Evolutionary conservation across 2,113 vertebrate genomes (phyloP), one percentile per base, ranked within the genome.

Genomic region (Otis tarda): DNA sequence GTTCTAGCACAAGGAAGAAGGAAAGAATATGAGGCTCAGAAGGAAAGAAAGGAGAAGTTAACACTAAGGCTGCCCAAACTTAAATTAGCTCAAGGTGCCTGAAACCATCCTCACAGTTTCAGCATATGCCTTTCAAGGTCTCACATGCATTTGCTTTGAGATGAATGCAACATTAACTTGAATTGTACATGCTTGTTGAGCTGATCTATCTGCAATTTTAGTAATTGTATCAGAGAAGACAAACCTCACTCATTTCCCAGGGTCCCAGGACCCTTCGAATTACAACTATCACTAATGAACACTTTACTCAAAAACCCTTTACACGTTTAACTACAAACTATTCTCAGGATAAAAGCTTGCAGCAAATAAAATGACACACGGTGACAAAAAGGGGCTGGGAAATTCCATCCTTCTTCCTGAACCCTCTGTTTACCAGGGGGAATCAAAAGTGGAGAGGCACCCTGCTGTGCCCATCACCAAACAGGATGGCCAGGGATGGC

Each of bases 1-100:
- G 22, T 59, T 90, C 75, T 83, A 89, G 22, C 24, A 87, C 59
- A 91, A 89, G 27, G 71, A 95, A 94, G 56, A 70, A 87, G 74
- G 52, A 87, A 94, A 28, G 10, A 91, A 55, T 67, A 43, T 55
- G 25, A 86, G 3, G 9, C 41, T 76, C 21, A 3, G 16, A 71
- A 82, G 31, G 33, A 85, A 10, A 60, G 43, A 63, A 64, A 79
- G 6, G 8, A 39, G 28, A 43, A 63, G 10, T 57, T 74, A 84
- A 89, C 25, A 19, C 37, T 61, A 61, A 37, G 19, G 13, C 17
- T 47, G 47, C 14, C 7, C 24, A 74, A 83, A 78, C 47, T 70
- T 83, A 71, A 75, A 68, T 71, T 22, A 92, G 23, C 25, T 79
- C 49, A 64, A 79, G 8, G 39, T 92, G 15, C 35, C 14, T 43